These are phyloP conservation scores for Hippocampus abdominalis DNA, from an alignment of 2,113 vertebrate genomes.

Conservation along the genomic window DNA sequence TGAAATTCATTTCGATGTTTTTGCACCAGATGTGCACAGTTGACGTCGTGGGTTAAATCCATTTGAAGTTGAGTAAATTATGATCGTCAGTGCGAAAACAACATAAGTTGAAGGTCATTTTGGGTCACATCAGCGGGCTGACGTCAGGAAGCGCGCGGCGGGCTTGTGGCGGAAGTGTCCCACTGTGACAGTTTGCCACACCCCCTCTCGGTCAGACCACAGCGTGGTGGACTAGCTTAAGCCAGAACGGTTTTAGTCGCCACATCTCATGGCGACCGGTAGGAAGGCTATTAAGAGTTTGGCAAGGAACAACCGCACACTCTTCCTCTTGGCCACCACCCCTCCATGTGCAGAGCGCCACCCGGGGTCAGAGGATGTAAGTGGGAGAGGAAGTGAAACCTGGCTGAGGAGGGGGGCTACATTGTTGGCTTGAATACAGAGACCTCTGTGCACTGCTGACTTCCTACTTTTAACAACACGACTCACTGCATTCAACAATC, in stretches of 20 bases:
- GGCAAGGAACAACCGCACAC: conserved; percentile 1
- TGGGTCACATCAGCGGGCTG: conserved; percentile 2
- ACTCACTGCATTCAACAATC: neutral
- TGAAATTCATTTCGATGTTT: neutral
- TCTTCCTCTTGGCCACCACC: conserved; percentile 35
- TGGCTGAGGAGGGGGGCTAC: conserved; percentile 2
- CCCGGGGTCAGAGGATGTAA: conserved; percentile 25
- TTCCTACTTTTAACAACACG: neutral
- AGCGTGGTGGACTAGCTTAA: conserved; percentile 50
- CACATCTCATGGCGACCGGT: conserved; percentile 48
- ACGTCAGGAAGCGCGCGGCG: conserved; percentile 27
- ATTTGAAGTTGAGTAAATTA: neutral
- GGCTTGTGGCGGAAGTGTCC: conserved; percentile 42
- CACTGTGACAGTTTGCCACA: conserved; percentile 53
- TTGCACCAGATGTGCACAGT: neutral
- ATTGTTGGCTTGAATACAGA: neutral
- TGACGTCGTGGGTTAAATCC: neutral
- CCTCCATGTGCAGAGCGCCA: conserved; percentile 15
- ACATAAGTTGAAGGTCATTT: neutral
- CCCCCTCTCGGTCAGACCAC: conserved; percentile 36
- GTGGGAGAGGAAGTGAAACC: conserved; percentile 70
- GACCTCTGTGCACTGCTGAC: neutral
- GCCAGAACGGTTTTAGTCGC: conserved; percentile 35
- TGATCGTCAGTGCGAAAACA: neutral
- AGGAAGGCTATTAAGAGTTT: conserved; percentile 13